Conservation (phyloP, 2,888 invertebrate genomes). For the Metacarcinus magister region DNA sequence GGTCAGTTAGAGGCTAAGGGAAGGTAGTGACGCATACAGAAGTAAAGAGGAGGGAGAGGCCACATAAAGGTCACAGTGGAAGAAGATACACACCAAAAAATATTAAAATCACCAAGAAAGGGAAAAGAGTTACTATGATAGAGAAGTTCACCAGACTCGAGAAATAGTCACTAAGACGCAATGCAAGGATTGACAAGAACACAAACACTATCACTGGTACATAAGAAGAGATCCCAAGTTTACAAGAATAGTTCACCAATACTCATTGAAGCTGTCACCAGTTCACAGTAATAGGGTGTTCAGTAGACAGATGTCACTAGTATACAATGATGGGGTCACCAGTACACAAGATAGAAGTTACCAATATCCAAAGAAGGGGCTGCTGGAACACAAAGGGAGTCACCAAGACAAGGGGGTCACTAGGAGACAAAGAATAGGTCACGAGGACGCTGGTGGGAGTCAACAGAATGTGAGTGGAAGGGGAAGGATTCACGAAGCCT, state of each 20-base stretch:
- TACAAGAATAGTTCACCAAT: too few relatives aligned
- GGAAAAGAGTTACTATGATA: background rate
- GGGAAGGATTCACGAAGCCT: background rate
- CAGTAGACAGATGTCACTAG: background rate
- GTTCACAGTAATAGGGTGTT: background rate
- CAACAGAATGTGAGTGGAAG: slow-evolving; percentile 14
- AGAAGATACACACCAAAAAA: background rate
- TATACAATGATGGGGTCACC: background rate
- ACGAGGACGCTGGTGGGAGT: background rate
- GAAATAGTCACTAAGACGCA: too few relatives aligned
- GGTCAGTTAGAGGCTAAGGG: background rate
- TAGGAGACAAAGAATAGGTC: slow-evolving; percentile 26
- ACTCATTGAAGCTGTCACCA: too few relatives aligned
- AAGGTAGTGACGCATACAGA: background rate
- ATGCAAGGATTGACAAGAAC: too few relatives aligned
- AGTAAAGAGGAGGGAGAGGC: background rate
- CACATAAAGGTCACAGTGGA: background rate
- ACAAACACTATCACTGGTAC: too few relatives aligned
- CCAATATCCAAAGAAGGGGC: background rate
- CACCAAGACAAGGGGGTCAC: slow-evolving; percentile 4
- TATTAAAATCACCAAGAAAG: background rate
- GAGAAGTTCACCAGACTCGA: too few relatives aligned
- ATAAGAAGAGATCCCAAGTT: background rate
- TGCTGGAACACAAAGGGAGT: background rate
- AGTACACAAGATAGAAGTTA: background rate